These are phyloP conservation scores for Chymomyza costata DNA, from an alignment of 1,140 invertebrate species.

Conservation along the genomic window DNA sequence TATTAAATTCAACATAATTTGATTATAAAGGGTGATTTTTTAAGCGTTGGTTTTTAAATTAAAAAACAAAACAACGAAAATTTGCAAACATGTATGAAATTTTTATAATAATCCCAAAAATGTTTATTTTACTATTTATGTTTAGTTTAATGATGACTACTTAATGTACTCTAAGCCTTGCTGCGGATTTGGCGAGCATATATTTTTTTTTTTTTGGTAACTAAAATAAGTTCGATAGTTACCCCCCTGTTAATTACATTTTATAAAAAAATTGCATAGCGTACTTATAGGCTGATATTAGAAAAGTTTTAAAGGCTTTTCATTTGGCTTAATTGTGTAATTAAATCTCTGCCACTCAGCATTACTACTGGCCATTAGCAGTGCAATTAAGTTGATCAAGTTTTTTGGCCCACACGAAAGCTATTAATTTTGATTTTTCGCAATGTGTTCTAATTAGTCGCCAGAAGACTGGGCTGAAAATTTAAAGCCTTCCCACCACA, in stretches of 20 bases:
- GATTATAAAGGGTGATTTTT: no score
- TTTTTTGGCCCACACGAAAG: conserved; percentile 20
- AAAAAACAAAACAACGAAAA: no score
- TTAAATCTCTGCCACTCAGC: conserved; percentile 57
- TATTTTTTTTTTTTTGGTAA: no score
- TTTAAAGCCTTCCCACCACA: conserved; percentile 20
- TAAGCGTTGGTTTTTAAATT: no score
- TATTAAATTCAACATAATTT: no score
- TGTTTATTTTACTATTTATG: no score
- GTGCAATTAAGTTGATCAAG: conserved; percentile 53
- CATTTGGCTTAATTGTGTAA: conserved; percentile 43
- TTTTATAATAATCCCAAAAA: no score
- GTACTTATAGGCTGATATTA: conserved; percentile 13
- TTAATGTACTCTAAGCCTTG: no score
- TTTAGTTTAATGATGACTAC: no score
- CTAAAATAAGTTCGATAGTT: no score
- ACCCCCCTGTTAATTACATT: conserved; percentile 10
- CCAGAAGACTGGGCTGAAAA: not conserved
- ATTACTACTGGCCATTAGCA: conserved; percentile 50
- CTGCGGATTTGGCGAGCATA: no score
- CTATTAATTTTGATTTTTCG: conserved; percentile 45
- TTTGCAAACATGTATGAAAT: no score
- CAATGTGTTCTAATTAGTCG: conserved; percentile 56
- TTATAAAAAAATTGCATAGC: conserved; percentile 1
- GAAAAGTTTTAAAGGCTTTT: not conserved